Base-by-base conservation (phyloP, 2,113 vertebrate genomes). In the Amphiprion percula region DNA sequence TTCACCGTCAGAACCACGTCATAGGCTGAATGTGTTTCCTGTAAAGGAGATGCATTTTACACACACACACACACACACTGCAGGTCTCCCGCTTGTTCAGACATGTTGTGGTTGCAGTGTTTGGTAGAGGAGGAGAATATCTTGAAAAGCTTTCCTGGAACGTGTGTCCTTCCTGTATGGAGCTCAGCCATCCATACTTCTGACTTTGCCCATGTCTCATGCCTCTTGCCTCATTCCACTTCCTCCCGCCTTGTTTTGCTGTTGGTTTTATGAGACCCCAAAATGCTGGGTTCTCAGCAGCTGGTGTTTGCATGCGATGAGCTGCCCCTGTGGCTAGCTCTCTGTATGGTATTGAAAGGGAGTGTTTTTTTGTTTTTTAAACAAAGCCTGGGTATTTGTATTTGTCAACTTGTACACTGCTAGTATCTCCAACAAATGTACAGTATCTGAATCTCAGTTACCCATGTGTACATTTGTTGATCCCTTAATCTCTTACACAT, bases 181-280 rank as follows among this genome's bases (percentile, higher is more conserved):
- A 87, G 68, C 78, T 33, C 72, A 79, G 73, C 68, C 83, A 67
- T 79, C 74, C 79, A 53, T 84, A 86, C 80, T 80, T 85, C 82
- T 87, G 61, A 88, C 88, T 90, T 88, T 83, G 87, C 73, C 80
- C 72, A 26, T 72, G 89, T 86, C 84, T 84, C 84, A 64, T 55
- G 69, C 79, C 64, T 83, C 71, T 80, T 68, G 76, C 74, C 33
- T 81, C 56, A 68, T 60, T 76, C 63, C 72, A 14, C 75, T 49
- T 62, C 76, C 82, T 71, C 83, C 76, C 68, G 30, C 69, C 65
- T 82, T 89, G 84, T 92, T 87, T 92, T 90, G 88, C 88, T 88
- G 76, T 84, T 78, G 84, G 78, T 90, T 93, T 91, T 93, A 91
- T 52, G 83, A 92, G 91, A 61, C 86, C 78, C 63, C 55, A 47